phyloP scores from a whole-genome alignment of 2,888 invertebrate genomes.

The Lepidochrysops patricia region DNA sequence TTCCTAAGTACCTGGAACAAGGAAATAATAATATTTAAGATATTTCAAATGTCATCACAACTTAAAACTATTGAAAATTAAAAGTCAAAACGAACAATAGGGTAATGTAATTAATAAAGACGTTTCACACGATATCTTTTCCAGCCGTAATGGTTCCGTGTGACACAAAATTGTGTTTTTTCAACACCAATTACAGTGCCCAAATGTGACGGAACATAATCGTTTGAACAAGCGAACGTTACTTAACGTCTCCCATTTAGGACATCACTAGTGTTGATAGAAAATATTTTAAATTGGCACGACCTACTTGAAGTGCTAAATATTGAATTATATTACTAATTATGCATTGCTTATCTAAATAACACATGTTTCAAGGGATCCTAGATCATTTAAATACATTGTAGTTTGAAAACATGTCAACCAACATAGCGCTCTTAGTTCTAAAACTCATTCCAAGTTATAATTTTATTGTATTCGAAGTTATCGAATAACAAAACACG shows the following conservation, averaged over 20 bases:
- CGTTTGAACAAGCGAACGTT: constrained; percentile 32
- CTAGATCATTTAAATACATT: too few species aligned
- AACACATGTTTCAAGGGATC: too few species aligned
- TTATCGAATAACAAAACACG: neutral
- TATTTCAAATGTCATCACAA: neutral
- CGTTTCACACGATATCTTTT: constrained; percentile 58
- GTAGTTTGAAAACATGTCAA: too few species aligned
- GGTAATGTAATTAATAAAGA: constrained; percentile 54
- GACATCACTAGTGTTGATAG: constrained; percentile 1
- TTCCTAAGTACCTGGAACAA: neutral
- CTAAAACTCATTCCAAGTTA: too few species aligned
- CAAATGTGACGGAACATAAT: constrained; percentile 53
- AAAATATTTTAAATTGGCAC: neutral
- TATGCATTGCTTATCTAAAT: too few species aligned
- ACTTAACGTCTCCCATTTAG: constrained; percentile 15
- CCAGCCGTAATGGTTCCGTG: constrained; percentile 37
- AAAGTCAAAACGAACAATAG: constrained; percentile 55
- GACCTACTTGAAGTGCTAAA: neutral
- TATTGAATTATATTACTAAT: too few species aligned
- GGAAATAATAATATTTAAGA: neutral
- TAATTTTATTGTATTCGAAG: neutral
- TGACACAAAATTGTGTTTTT: constrained; percentile 57
- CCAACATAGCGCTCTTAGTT: too few species aligned
- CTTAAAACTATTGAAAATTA: constrained; percentile 48
- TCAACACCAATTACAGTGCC: constrained; percentile 54